Percentiles rank a stretch among this genome's conserved stretches.
These are phyloP conservation scores for Papilio demoleus DNA, from an alignment of 2,888 invertebrate species.

Conservation along the genomic window DNA sequence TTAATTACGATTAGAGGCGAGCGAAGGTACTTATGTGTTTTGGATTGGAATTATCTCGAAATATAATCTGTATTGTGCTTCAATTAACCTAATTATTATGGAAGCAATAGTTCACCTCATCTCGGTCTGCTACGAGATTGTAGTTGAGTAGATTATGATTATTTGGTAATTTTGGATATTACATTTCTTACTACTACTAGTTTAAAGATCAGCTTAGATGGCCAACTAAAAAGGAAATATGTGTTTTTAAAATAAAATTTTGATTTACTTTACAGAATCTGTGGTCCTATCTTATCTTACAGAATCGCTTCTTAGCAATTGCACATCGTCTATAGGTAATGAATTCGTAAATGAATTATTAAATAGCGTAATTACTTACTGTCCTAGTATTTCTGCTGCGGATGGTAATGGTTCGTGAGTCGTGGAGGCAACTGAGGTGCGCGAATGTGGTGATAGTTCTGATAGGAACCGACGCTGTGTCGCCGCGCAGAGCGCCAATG, in stretches of 20 bases:
- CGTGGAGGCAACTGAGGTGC: conserved; percentile 71
- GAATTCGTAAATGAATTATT: not conserved
- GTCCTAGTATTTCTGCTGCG: conserved; percentile 73
- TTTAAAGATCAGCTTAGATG: no score
- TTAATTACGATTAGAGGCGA: conserved; percentile 8
- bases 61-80: conserved; percentile 24
- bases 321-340: not conserved
- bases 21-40: not conserved
- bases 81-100: conserved; percentile 36
- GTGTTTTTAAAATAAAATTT: no score
- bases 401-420: conserved; percentile 68
- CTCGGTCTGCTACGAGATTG: conserved; percentile 9
- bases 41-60: conserved; percentile 10
- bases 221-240: no score
- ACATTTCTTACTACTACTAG: no score
- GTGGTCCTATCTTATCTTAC: no score
- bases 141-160: conserved; percentile 3
- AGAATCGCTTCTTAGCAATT: no score
- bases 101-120: conserved; percentile 20
- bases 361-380: conserved; percentile 58
- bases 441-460: conserved; percentile 69
- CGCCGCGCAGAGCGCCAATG: conserved; percentile 83
- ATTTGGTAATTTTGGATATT: conserved; percentile 7
- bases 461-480: conserved; percentile 75
- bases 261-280: no score